Evolutionary conservation across 2,113 vertebrate genomes (phyloP), one percentile per base, ranked within the genome.

Genomic region (Ancistrus triradiatus): DNA sequence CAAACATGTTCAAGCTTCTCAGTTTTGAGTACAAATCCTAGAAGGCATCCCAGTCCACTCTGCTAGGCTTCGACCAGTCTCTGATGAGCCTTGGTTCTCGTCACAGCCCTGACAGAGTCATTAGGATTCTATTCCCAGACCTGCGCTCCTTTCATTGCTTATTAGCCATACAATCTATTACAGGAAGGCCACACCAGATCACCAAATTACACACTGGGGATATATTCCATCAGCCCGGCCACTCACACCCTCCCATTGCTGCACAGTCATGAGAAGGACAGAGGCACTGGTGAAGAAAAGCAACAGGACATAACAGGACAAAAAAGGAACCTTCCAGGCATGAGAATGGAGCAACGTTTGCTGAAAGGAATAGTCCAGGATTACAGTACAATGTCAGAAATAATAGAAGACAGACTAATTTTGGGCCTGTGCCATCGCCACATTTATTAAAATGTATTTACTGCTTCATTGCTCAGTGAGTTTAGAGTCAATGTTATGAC

Each of bases 101-200:
- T 77, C 69, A 74, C 65, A 40, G 66, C 66, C 75, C 80, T 84
- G 85, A 85, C 83, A 84, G 75, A 80, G 66, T 74, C 73, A 83
- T 87, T 85, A 84, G 76, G 72, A 83, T 87, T 80, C 76, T 79
- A 74, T 81, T 81, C 78, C 80, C 72, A 80, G 27, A 56, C 50
- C 66, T 53, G 58, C 35, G 52, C 58, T 74, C 82, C 84, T 85
- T 85, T 89, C 84, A 83, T 75, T 83, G 79, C 86, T 84, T 81
- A 88, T 90, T 88, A 86, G 81, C 68, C 21, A 79, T 73, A 78
- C 85, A 86, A 89, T 88, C 84, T 67, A 81, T 90, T 89, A 80
- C 70, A 78, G 77, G 66, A 77, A 68, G 55, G 72, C 72, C 71
- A 61, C n/a, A 51, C 55, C 48, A 68, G 65, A 50, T 65, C 46